Percentiles rank a stretch among this genome's conserved stretches.
phyloP scores from a whole-genome alignment of 1,140 invertebrate species.

The Acromyrmex heyeri region DNA sequence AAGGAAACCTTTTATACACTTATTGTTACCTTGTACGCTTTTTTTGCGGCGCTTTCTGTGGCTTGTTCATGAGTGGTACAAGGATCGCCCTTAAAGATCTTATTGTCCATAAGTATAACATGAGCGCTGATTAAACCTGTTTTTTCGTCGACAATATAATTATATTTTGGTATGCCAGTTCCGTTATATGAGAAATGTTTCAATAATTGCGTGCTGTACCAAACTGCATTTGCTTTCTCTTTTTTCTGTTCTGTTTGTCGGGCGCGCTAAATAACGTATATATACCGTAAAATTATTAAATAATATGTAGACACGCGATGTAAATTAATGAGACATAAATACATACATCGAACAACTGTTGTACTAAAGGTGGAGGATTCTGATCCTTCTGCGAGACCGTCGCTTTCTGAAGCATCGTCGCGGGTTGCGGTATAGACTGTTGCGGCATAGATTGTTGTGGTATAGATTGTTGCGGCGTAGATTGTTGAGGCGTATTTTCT shows the following conservation, averaged over 20 bases:
- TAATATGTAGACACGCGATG: not conserved
- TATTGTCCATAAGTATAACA: constrained; percentile 81
- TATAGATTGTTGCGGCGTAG: too few relatives aligned
- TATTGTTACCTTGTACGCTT: constrained; percentile 79
- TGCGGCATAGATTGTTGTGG: not conserved
- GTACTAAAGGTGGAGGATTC: constrained; percentile 82
- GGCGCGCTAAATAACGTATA: constrained; percentile 78
- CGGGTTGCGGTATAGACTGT: not conserved
- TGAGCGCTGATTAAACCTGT: constrained; percentile 80
- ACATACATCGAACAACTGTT: constrained; percentile 84
- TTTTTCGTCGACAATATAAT: constrained; percentile 78
- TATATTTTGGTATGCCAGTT: constrained; percentile 84
- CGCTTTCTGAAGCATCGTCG: not conserved
- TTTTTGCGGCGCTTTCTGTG: constrained; percentile 84
- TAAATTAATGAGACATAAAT: not conserved
- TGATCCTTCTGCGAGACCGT: constrained; percentile 64
- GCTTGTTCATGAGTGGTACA: constrained; percentile 81
- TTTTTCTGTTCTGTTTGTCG: constrained; percentile 76
- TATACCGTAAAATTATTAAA: constrained; percentile 23
- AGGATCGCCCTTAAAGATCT: constrained; percentile 80
- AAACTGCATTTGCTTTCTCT: constrained; percentile 66
- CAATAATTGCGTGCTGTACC: constrained; percentile 81
- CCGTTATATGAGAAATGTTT: constrained; percentile 82
- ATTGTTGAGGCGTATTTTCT: not conserved
- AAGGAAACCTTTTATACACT: constrained; percentile 27